A percentile compares a stretch with the other conserved stretches of the same genome.
These are phyloP conservation scores for Mastomys natalensis DNA, from an alignment of 2,113 vertebrate genomes.

Conservation along the genomic window DNA sequence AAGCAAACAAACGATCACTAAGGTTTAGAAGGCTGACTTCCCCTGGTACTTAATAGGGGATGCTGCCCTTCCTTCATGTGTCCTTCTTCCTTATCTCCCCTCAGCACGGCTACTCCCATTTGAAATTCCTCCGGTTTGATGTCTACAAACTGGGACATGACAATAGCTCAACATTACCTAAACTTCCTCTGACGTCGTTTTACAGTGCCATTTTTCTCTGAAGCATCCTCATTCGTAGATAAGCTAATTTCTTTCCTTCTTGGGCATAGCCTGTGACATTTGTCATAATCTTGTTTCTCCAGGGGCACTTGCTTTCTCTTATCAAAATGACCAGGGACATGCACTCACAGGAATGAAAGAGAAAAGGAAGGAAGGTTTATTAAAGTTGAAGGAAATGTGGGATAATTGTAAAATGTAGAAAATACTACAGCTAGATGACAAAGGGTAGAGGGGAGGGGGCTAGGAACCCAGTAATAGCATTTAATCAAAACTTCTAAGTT, in stretches of 20 bases:
- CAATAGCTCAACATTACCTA: not conserved
- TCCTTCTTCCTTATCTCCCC: not conserved
- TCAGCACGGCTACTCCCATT: not conserved
- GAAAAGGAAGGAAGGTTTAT: not conserved
- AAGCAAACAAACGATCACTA: not conserved
- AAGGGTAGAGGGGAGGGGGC: not conserved
- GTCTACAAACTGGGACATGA: not conserved
- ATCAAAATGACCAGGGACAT: not conserved
- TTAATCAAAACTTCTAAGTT: conserved; percentile 22
- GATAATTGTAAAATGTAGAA: not conserved
- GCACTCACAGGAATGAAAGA: not conserved
- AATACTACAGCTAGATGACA: not conserved
- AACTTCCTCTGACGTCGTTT: not conserved
- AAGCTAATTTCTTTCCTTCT: conserved; percentile 29
- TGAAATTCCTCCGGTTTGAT: not conserved
- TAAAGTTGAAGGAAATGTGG: conserved; percentile 4
- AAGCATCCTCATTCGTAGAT: not conserved
- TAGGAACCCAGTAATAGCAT: not conserved
- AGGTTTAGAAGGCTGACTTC: not conserved
- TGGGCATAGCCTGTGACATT: not conserved
- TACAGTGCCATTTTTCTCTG: conserved; percentile 39
- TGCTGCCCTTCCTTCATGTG: not conserved
- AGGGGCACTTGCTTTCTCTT: not conserved
- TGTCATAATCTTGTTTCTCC: not conserved
- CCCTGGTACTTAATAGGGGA: not conserved